Percentiles rank a stretch among this genome's conserved stretches.
Evolutionary conservation across 1,140 invertebrate genomes (phyloP).

Genomic region (Hyphantria cunea): DNA sequence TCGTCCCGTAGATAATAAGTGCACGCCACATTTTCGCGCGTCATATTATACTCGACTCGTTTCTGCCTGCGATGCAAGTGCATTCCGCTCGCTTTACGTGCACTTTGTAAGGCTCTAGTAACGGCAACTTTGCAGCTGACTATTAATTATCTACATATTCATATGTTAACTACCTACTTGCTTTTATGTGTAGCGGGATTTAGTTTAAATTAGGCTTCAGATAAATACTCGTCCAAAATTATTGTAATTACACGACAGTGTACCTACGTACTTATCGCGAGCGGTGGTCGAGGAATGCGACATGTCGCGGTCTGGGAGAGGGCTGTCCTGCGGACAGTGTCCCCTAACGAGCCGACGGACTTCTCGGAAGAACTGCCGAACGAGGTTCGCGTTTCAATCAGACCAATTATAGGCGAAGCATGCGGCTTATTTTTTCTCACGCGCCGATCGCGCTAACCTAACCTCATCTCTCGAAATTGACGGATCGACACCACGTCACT

Average conservation of each 20-base stretch:
- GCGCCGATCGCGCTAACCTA: constrained; percentile 39
- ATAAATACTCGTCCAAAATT: constrained; percentile 10
- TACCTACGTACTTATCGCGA: constrained; percentile 23
- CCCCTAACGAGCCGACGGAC: constrained; percentile 68
- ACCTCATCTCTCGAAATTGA: constrained; percentile 21
- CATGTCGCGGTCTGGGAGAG: constrained; percentile 45
- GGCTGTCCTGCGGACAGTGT: constrained; percentile 60
- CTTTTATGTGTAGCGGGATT: neutral
- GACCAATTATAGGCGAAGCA: constrained; percentile 75
- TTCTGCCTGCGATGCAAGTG: constrained; percentile 48
- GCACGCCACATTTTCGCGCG: constrained; percentile 62
- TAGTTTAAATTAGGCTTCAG: constrained; percentile 17
- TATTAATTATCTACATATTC: constrained; percentile 12
- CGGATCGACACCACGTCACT: constrained; percentile 25
- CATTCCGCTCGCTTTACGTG: constrained; percentile 44
- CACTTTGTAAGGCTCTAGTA: constrained; percentile 15
- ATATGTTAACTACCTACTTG: constrained; percentile 5
- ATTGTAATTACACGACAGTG: constrained; percentile 24
- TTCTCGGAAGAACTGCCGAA: constrained; percentile 68
- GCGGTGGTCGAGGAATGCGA: constrained; percentile 57
- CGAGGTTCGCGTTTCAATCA: constrained; percentile 76
- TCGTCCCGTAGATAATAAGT: constrained; percentile 68
- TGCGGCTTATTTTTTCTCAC: constrained; percentile 73
- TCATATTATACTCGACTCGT: constrained; percentile 47
- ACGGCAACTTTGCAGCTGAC: constrained; percentile 18